Base-by-base conservation (phyloP, 53 echinoderm and acorn worm species). In the Luidia sarsii region DNA sequence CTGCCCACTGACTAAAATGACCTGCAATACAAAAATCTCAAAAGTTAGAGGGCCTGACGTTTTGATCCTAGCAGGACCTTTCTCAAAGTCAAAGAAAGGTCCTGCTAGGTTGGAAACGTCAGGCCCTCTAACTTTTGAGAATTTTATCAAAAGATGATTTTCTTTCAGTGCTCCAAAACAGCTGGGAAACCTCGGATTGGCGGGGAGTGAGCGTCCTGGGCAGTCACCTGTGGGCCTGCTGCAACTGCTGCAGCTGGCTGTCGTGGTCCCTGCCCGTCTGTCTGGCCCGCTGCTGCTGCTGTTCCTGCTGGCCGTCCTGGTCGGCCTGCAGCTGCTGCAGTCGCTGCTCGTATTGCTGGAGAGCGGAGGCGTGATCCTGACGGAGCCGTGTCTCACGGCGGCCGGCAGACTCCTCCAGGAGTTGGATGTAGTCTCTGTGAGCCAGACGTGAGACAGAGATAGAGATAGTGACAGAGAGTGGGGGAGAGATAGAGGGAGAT, bases 241-340 rank as follows among this genome's bases (percentile, higher is more conserved):
- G 89, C 7, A 94, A 56, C 55, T 82, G 82, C 25, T 92, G 83
- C 39, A 86, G 87, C 39, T 96, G 90, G 49, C 68, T 67, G 2
- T 45, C 46, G 33, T 86, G 86, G 57, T 93, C 88, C 20, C 54
- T 19, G 19, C 61, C 72, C 33, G 86, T 43, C 83, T 85, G 79
- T 39, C 90, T 56, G 33, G 83, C 77, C 67, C 90, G 88, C 60
- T 83, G 83, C 55, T 95, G 90, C 50, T 95, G 86, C n/a, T 87
- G 82, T 2, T 71, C 59, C 61, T 85, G 72, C 59, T 92, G 68
- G 55, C 71, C 80, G 14, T 80, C 62, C 70, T 87, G 70, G 74
- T 90, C 94, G 0, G 51, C 83, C 19, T 57, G 57, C 68, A 94
- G 39, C 51, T 74, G 46, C 54, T 88, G 57, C 16, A 90, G 68